phyloP scores from a whole-genome alignment of 2,797 vertebrate species.

The Babyrousa celebensis region DNA sequence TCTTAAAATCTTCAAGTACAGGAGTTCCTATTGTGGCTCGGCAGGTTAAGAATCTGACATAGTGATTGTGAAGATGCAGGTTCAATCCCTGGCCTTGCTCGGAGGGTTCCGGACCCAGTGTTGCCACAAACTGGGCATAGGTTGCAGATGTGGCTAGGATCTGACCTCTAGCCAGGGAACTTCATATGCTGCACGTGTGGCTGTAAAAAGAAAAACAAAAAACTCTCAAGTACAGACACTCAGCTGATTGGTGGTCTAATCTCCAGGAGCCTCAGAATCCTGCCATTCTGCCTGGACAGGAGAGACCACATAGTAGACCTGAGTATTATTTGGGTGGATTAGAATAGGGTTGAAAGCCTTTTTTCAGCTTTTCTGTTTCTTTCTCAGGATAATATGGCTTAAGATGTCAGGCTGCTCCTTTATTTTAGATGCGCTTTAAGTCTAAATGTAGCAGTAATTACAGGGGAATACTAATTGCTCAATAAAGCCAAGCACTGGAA shows the following conservation, averaged over 20 bases:
- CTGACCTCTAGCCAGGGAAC: too few relatives aligned
- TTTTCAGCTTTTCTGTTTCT: not conserved
- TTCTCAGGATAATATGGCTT: slow-evolving; percentile 10
- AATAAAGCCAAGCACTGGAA: slow-evolving; percentile 15
- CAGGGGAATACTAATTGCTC: not conserved
- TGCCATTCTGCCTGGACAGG: not conserved
- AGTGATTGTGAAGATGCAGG: too few relatives aligned
- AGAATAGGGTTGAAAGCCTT: not conserved
- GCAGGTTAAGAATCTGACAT: too few relatives aligned
- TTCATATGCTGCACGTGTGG: too few relatives aligned
- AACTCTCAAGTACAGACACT: not conserved
- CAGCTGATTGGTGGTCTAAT: not conserved
- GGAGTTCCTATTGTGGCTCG: too few relatives aligned
- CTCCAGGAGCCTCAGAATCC: not conserved
- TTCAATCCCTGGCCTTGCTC: too few relatives aligned
- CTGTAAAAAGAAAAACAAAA: too few relatives aligned
- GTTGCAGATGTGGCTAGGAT: too few relatives aligned
- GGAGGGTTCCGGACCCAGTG: too few relatives aligned
- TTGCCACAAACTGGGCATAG: too few relatives aligned
- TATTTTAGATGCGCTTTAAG: slow-evolving; percentile 59
- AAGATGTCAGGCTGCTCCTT: slow-evolving; percentile 32
- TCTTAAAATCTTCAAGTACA: slow-evolving; percentile 4
- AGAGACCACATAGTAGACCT: not conserved
- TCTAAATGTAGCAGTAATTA: not conserved
- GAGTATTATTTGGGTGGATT: not conserved